Evolutionary conservation across 2,888 invertebrate genomes (phyloP).

Genomic region (Apamea monoglypha): DNA sequence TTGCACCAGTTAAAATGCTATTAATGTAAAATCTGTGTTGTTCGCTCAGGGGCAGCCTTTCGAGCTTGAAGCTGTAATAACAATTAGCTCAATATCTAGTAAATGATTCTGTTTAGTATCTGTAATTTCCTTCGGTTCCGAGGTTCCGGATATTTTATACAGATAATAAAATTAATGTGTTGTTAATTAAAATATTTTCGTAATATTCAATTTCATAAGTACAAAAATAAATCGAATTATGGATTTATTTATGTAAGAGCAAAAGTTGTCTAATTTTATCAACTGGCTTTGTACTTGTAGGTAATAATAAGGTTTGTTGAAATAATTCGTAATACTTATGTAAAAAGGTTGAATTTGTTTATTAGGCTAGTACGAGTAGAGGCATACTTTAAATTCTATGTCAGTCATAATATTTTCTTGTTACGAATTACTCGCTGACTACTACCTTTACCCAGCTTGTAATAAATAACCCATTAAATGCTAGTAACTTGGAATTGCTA

Average conservation of each 20-base stretch:
- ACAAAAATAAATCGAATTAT: background rate
- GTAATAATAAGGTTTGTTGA: background rate
- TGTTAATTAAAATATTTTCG: constrained; percentile 1
- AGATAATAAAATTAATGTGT: constrained; percentile 17
- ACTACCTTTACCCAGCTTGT: background rate
- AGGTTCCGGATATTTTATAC: constrained; percentile 26
- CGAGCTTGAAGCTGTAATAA: constrained; percentile 47
- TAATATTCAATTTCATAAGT: background rate
- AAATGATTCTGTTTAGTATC: constrained; percentile 38
- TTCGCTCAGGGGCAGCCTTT: constrained; percentile 53
- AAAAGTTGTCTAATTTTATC: background rate
- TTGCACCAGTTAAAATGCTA: constrained; percentile 9
- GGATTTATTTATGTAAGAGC: background rate
- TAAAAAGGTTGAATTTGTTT: background rate
- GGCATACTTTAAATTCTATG: constrained; percentile 7
- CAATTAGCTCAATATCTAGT: constrained; percentile 51
- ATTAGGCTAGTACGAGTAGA: too few species aligned
- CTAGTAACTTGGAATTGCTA: constrained; percentile 1
- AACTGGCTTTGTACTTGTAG: too few species aligned
- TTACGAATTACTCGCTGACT: background rate
- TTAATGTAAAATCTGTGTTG: constrained; percentile 16
- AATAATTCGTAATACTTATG: background rate
- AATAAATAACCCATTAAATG: constrained; percentile 2
- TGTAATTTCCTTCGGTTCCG: constrained; percentile 21
- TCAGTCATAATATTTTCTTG: constrained; percentile 14